These are phyloP conservation scores for Anhinga rufa DNA, from an alignment of 2,113 vertebrate genomes.

Conservation along the genomic window DNA sequence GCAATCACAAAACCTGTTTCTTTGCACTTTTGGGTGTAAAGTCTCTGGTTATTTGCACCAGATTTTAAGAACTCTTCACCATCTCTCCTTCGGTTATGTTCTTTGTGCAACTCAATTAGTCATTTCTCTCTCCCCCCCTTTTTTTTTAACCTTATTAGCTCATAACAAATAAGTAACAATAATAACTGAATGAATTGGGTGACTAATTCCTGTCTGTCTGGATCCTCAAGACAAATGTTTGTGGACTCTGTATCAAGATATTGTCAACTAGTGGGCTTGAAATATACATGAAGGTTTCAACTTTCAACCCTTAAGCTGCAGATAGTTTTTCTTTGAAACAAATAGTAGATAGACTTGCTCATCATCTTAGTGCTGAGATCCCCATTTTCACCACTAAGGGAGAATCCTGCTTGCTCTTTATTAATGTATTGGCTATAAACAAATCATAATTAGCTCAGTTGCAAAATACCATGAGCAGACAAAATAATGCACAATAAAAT, in stretches of 20 bases:
- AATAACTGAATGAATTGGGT: not conserved
- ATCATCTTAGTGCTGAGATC: not conserved
- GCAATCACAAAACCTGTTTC: not conserved
- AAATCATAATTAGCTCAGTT: not conserved
- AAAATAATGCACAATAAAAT: not conserved
- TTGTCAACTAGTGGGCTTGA: not conserved
- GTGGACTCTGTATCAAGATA: not conserved
- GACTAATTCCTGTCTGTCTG: not conserved
- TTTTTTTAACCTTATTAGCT: not conserved
- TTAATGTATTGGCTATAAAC: not conserved
- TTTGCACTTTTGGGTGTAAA: not conserved
- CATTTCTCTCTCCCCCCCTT: not conserved
- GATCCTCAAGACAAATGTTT: not conserved
- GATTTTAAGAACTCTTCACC: not conserved
- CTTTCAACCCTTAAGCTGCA: not conserved
- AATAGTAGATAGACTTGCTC: not conserved
- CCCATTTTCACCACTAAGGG: not conserved
- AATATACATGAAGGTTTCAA: not conserved
- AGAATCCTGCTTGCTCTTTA: not conserved
- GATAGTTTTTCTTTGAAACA: not conserved
- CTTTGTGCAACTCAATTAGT: not conserved
- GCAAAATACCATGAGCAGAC: not conserved
- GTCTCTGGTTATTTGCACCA: not conserved
- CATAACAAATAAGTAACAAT: not conserved
- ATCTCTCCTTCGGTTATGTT: not conserved